Evolutionary conservation across 2,888 invertebrate genomes (phyloP), one percentile per base, ranked within the genome.

Genomic region (Hymenopus coronatus): DNA sequence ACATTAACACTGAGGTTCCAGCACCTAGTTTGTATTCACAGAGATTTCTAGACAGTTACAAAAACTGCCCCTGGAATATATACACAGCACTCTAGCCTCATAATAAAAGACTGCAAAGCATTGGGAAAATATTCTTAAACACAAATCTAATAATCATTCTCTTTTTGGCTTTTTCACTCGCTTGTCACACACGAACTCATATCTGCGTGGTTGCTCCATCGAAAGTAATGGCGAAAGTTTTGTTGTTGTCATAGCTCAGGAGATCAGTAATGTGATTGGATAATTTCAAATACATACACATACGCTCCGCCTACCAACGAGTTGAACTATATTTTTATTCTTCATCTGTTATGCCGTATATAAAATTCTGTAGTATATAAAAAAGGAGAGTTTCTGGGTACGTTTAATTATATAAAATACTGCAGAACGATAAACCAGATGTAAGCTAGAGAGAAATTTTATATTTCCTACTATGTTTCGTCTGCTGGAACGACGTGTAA

Each of bases 161-260:
- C 14, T 20, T 3, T 70, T 20, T 70, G 54, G 15, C 20, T 4
- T 70, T 70, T 15, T 15, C 33, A 14, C 27, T n/a, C 33, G 82
- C n/a, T 70, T 82, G 82, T 87, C 82, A 82, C 82, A 33, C 20
- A 15, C 25, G 25, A 82, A 33, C 27, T 82, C 81, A 87, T 82
- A 33, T 87, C 12, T 87, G 82, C 82, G 82, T 87, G 87, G 40
- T 82, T 33, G 82, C 33, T 82, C 82, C 82, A 27, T 87, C 87
- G 81, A 82, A 15, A n/a, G 70, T 87, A 90, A 90, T 90, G 89
- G 89, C 89, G 89, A 89, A 89, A 89, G 89, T 88, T 90, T 89
- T 90, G 90, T 90, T 90, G 90, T 90, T 89, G 89, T 89, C 89
- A 90, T 89, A 84, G 85, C 89, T 90, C 90, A 89, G 88, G 90